A percentile compares a stretch with the other conserved stretches of the same genome.
Evolutionary conservation across 2,888 invertebrate species (phyloP).

Genomic region (Gari tellinella): DNA sequence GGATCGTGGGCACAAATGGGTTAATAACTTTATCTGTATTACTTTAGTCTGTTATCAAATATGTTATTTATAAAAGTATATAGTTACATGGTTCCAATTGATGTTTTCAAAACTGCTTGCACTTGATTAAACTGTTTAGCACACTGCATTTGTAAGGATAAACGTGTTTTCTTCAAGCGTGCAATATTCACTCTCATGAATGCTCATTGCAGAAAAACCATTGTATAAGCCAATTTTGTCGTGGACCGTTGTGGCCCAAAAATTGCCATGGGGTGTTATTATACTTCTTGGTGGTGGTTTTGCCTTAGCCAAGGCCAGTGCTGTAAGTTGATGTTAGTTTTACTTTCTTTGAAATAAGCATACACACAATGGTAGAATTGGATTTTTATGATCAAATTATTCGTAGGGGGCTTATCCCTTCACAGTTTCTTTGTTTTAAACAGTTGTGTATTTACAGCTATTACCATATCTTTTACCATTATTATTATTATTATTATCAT

Average conservation of each 20-base stretch:
- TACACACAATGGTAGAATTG: not conserved
- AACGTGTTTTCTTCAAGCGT: no score
- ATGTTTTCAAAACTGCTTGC: no score
- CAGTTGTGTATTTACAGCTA: not conserved
- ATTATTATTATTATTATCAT: no score
- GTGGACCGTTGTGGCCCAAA: slow-evolving; percentile 93
- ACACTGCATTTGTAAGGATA: no score
- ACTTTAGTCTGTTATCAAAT: no score
- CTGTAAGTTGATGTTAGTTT: slow-evolving; percentile 82
- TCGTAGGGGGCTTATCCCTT: not conserved
- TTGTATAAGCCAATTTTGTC: slow-evolving; percentile 87
- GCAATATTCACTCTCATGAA: no score
- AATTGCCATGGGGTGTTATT: slow-evolving; percentile 95
- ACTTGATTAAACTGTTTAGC: no score
- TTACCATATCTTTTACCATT: no score
- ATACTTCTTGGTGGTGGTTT: slow-evolving; percentile 94
- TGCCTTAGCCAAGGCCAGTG: slow-evolving; percentile 94
- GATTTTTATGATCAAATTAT: not conserved
- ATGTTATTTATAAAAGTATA: no score
- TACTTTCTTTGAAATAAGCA: not conserved
- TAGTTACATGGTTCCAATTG: no score
- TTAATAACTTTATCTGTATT: no score
- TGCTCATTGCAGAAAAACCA: slow-evolving; percentile 35
- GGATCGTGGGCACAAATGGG: no score
- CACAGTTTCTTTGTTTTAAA: not conserved